A percentile compares a stretch with the other conserved stretches of the same genome.
phyloP scores from a whole-genome alignment of 1,140 invertebrate species.

The Drosophila sechellia region DNA sequence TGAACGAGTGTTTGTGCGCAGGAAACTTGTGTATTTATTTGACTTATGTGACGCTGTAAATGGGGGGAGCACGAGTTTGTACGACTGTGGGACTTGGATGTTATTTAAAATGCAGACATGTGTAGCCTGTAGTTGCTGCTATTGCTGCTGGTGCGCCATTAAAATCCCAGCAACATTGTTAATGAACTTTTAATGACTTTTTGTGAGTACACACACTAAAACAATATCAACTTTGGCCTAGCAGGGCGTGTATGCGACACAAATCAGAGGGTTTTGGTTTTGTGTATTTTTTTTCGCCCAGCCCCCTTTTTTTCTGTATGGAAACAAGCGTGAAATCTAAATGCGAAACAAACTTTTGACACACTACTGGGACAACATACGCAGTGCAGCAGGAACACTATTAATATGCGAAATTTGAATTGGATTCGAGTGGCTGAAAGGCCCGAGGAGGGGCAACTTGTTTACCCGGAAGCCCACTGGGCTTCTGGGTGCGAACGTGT shows the following conservation, averaged over 20 bases:
- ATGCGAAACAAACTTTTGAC: conserved; percentile 45
- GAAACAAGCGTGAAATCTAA: conserved; percentile 69
- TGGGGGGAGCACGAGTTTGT: conserved; percentile 7
- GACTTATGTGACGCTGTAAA: conserved; percentile 40
- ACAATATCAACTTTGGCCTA: conserved; percentile 34
- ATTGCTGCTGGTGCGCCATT: conserved; percentile 51
- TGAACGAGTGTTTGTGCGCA: conserved; percentile 15
- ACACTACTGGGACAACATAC: conserved; percentile 29
- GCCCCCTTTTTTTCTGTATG: neutral
- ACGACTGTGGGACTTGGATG: conserved; percentile 40
- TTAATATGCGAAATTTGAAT: conserved; percentile 51
- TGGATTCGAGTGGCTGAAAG: conserved; percentile 23
- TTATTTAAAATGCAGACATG: conserved; percentile 75
- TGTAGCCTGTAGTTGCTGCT: conserved; percentile 55
- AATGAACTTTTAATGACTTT: conserved; percentile 84
- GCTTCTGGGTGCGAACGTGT: conserved; percentile 30
- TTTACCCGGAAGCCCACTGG: conserved; percentile 52
- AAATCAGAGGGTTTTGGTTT: conserved; percentile 53
- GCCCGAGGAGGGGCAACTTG: conserved; percentile 51
- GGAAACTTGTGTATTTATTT: conserved; percentile 46
- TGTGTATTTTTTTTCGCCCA: conserved; percentile 1
- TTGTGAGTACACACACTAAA: conserved; percentile 52
- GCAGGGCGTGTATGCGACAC: conserved; percentile 17
- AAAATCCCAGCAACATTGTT: conserved; percentile 81
- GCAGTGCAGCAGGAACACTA: conserved; percentile 34